A percentile compares a stretch with the other conserved stretches of the same genome.
Evolutionary conservation across 1,140 invertebrate genomes (phyloP).

Genomic region (Liolophura sinensis): DNA sequence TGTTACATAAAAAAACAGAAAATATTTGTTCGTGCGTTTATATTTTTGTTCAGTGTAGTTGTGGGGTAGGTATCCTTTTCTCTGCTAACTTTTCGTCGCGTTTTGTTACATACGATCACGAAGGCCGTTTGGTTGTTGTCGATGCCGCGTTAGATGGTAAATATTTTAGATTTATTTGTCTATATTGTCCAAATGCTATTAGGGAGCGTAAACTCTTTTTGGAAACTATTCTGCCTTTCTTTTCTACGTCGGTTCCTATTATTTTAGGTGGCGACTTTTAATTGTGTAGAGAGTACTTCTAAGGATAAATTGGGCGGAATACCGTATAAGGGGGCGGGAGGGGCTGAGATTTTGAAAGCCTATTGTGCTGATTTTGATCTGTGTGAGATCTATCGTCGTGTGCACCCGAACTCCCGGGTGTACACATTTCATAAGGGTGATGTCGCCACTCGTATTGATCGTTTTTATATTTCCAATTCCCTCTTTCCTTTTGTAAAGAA

Average conservation of each 20-base stretch:
- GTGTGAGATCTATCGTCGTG: constrained; percentile 20
- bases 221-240: constrained; percentile 11
- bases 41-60: no score
- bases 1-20: no score
- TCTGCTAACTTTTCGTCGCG: constrained; percentile 1
- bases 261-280: constrained; percentile 28
- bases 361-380: constrained; percentile 22
- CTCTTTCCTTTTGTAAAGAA: constrained; percentile 7
- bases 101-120: constrained; percentile 19
- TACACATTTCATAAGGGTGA: constrained; percentile 15
- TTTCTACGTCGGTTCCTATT: constrained; percentile 10
- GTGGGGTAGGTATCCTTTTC: constrained; percentile 15
- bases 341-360: constrained; percentile 7
- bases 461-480: constrained; percentile 21
- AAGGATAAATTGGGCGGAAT: constrained; percentile 28
- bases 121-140: constrained; percentile 21
- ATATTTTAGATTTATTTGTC: constrained; percentile 15
- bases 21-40: no score
- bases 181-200: constrained; percentile 20
- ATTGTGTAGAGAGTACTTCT: constrained; percentile 21
- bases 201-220: constrained; percentile 18
- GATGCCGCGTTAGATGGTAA: constrained; percentile 11
- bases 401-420: constrained; percentile 10
- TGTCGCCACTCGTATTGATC: constrained; percentile 23
- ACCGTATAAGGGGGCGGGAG: constrained; percentile 9